Conservation (phyloP, 2,113 vertebrate genomes). For the Anser brachyrhynchus region DNA sequence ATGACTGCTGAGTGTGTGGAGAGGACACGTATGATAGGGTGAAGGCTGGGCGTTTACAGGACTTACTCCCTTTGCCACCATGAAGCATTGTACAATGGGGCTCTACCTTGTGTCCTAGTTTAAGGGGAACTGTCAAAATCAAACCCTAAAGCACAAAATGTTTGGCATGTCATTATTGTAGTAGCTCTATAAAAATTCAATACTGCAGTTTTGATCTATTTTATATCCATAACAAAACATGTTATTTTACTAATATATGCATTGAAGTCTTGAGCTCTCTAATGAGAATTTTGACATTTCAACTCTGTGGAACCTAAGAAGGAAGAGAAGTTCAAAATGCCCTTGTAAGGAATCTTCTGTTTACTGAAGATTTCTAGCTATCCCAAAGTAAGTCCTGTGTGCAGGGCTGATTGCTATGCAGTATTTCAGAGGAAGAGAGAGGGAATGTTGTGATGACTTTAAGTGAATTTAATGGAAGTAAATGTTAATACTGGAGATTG, state of each 20-base stretch:
- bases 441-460: background rate
- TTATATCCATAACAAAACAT: background rate
- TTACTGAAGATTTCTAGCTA: background rate
- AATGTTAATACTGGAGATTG: background rate
- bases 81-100: fast-evolving
- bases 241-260: background rate
- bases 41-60: background rate
- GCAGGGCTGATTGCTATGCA: background rate
- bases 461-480: background rate
- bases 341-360: background rate
- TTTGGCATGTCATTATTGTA: background rate
- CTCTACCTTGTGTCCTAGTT: background rate
- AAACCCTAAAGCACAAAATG: background rate
- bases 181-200: background rate
- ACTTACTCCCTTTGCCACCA: background rate
- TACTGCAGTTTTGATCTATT: background rate
- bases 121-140: background rate
- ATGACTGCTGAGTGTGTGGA: background rate
- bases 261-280: background rate
- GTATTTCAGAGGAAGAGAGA: background rate
- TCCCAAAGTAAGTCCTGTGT: background rate
- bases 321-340: background rate
- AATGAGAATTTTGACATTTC: background rate
- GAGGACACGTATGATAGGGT: background rate
- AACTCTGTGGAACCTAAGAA: background rate